Conservation (phyloP, 2,888 invertebrate genomes). For the Nephrocerus scutellatus region DNA sequence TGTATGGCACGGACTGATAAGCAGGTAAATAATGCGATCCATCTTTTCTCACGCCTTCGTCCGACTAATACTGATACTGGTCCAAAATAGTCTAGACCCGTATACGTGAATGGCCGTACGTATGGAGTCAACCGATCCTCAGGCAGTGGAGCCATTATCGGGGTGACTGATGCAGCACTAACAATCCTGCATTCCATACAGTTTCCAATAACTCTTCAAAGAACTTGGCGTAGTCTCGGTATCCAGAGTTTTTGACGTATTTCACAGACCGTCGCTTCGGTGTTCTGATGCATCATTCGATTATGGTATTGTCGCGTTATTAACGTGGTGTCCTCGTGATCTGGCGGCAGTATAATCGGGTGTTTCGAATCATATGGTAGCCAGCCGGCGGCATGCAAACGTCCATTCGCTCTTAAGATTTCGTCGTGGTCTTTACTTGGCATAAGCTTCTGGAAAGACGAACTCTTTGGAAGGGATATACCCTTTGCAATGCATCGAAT, state of each 20-base stretch:
- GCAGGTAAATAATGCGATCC: slow-evolving; percentile 14
- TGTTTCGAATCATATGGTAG: slow-evolving; percentile 3
- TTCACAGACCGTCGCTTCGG: slow-evolving; percentile 8
- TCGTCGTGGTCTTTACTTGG: slow-evolving; percentile 9
- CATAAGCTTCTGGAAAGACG: not conserved
- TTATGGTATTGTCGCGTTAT: not conserved
- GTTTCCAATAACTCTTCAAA: slow-evolving; percentile 6
- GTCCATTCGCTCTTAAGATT: slow-evolving; percentile 7
- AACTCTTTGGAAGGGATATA: not conserved
- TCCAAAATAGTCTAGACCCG: slow-evolving; percentile 17
- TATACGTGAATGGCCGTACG: slow-evolving; percentile 16
- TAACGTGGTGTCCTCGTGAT: slow-evolving; percentile 3
- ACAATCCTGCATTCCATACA: slow-evolving; percentile 13
- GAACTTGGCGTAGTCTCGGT: slow-evolving; percentile 8
- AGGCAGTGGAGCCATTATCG: slow-evolving; percentile 19
- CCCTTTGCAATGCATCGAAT: not conserved
- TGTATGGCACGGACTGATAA: slow-evolving; percentile 14
- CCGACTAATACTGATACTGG: slow-evolving; percentile 11
- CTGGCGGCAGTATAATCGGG: slow-evolving; percentile 8
- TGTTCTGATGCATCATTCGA: slow-evolving; percentile 1
- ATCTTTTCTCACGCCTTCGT: slow-evolving; percentile 12
- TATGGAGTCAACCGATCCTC: slow-evolving; percentile 1
- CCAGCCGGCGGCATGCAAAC: slow-evolving; percentile 8
- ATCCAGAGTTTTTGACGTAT: slow-evolving; percentile 16
- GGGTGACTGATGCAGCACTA: slow-evolving; percentile 11